These are phyloP conservation scores for Callosobruchus maculatus DNA, from an alignment of 2,888 invertebrate species.

Conservation along the genomic window DNA sequence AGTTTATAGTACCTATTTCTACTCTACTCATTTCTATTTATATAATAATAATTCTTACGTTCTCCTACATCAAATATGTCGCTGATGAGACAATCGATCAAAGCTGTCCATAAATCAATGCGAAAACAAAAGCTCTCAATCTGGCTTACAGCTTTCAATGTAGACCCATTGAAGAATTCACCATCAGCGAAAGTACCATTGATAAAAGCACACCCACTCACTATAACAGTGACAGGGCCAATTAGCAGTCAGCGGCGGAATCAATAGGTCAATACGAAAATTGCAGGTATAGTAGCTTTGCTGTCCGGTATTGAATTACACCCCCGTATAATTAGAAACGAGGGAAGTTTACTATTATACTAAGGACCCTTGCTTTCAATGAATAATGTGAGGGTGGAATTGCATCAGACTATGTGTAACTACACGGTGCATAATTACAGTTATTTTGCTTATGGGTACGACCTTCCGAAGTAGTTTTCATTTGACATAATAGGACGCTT, in stretches of 20 bases:
- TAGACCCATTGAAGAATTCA: not conserved
- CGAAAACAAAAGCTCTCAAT: not conserved
- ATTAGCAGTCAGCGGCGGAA: constrained; percentile 19
- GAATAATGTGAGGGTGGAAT: not conserved
- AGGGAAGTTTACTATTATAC: constrained; percentile 6
- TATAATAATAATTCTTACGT: too few relatives aligned
- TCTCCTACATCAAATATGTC: too few relatives aligned
- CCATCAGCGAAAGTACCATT: not conserved
- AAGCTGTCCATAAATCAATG: not conserved
- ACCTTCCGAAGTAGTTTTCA: not conserved
- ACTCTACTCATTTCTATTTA: too few relatives aligned
- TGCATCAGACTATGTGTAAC: not conserved
- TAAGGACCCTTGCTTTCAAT: not conserved
- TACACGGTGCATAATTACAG: not conserved
- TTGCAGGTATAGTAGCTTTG: constrained; percentile 15
- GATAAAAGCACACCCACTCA: not conserved
- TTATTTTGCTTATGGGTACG: not conserved
- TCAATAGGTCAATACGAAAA: constrained; percentile 25
- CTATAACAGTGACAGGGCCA: constrained; percentile 21
- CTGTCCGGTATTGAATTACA: constrained; percentile 14
- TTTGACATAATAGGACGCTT: too few relatives aligned
- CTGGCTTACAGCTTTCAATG: not conserved
- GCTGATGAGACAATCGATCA: not conserved
- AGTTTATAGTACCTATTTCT: too few relatives aligned
- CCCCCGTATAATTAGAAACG: constrained; percentile 19